Evolutionary conservation across 2,888 invertebrate species (phyloP), one percentile per base, ranked within the genome.

Genomic region (Heliconius charithonia): DNA sequence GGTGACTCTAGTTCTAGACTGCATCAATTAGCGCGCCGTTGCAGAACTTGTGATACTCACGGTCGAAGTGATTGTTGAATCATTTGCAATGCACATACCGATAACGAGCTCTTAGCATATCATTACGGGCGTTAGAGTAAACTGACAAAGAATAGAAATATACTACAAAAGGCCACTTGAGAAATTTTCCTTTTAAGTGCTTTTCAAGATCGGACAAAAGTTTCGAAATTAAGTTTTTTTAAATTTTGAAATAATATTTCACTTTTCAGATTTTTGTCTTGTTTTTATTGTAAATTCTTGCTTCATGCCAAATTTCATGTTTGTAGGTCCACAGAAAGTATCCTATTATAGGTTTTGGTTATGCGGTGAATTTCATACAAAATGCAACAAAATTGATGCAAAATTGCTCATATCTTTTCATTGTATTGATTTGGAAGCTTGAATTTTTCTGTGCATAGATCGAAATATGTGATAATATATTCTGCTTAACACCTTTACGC

Each of bases 11-110:
- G 77, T 72, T 73, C 67, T 75, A 75, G 78, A 80, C 75, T 79
- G 71, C 79, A 76, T 77, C 80, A 82, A 82, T 80, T 82, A 83
- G 79, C 74, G 74, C 32, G 63, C 73, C 70, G 63, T 80, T 76
- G 65, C 75, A 81, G 76, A 78, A 79, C 73, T 78, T 32, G 71
- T 27, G 59, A 77, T 75, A 83, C 81, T 80, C 81, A 83, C 81
- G 79, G 83, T 59, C 74, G 25, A 45, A 59, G 78, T 62, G 74
- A 80, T 72, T 81, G 81, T 77, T 69, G 76, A 71, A 76, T 74
- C 74, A 79, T 75, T 78, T 79, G 71, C 77, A 75, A 72, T 74
- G 74, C 63, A 77, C 65, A 71, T 71, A 41, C 45, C 72, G 32
- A 56, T 76, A 80, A 69, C 75, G 65, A 62, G 29, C 41, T 66